These are phyloP conservation scores for Corvus moneduloides DNA, from an alignment of 2,113 vertebrate genomes.

Conservation along the genomic window DNA sequence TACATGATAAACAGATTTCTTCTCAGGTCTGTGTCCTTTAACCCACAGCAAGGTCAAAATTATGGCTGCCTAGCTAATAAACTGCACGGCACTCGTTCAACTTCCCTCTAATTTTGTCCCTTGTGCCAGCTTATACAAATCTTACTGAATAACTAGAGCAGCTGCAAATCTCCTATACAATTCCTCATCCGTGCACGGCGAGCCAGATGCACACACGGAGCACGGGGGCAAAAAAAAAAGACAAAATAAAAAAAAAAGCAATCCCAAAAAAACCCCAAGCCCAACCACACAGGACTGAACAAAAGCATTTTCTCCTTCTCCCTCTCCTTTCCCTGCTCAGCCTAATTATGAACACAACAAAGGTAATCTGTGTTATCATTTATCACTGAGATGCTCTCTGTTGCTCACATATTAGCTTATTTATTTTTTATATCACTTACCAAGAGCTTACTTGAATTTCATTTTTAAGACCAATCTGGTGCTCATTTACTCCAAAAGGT, in stretches of 20 bases:
- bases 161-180: conserved; percentile 9
- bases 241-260: not conserved
- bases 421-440: conserved; percentile 40
- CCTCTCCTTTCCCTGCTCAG: not conserved
- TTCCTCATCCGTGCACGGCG: not conserved
- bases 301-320: not conserved
- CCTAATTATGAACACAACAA: not conserved
- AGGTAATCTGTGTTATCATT: conserved; percentile 30
- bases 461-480: conserved; percentile 56
- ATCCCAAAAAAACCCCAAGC: not conserved
- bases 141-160: conserved; percentile 12
- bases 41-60: conserved; percentile 80
- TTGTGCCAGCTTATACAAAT: conserved; percentile 42
- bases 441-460: conserved; percentile 25
- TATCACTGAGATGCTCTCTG: conserved; percentile 2
- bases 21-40: conserved; percentile 79
- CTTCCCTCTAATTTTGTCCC: conserved; percentile 40
- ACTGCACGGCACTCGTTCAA: not conserved
- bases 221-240: not conserved
- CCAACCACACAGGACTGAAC: not conserved
- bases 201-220: not conserved
- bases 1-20: conserved; percentile 81
- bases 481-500: conserved; percentile 62
- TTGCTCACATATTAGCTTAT: conserved; percentile 40
- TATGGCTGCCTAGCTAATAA: conserved; percentile 69